Evolutionary conservation across 2,888 invertebrate genomes (phyloP), one percentile per base, ranked within the genome.

Genomic region (Agelastica alni): DNA sequence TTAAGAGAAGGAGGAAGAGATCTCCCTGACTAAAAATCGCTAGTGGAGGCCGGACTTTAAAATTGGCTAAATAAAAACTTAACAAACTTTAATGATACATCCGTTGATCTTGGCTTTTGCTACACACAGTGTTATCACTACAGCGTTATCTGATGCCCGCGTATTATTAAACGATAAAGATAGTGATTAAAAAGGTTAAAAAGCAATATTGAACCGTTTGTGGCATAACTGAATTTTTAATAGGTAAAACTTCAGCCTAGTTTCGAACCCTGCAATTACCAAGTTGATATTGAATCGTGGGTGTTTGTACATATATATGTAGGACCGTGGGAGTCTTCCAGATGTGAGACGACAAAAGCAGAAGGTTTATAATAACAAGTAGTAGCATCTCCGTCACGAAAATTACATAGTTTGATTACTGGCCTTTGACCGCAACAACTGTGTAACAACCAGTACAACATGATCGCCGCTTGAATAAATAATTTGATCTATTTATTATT

Each of bases 381-480:
- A 52, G 57, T 58, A 58, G 56, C 58, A 51, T 58, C 47, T 52
- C 56, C 56, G 39, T 56, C 58, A 61, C 58, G 61, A 62, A 66
- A 64, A 66, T 66, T 65, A 63, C 60, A 67, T 59, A 60, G 63
- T 53, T 61, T 67, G 63, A 65, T 66, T 66, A 60, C 60, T 69
- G 66, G 69, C 63, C 69, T 69, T 63, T 66, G 66, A 69, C 69
- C 69, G 69, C 69, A 69, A 66, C 67, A 67, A 64, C 66, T 65
- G 65, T 61, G 60, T 65, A 64, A 65, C 66, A 64, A 65, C 64
- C 59, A 63, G 59, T 65, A 66, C 62, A 66, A 65, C 63, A 63
- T 62, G 63, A 65, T 61, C 65, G 64, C 41, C 39, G 42, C 34
- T 43, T 66, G 54, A 66, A 66, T 66, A 56, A 66, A 58, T 63